Percentiles rank a stretch among this genome's conserved stretches.
Evolutionary conservation across 2,113 vertebrate species (phyloP).

Genomic region (Menura novaehollandiae): DNA sequence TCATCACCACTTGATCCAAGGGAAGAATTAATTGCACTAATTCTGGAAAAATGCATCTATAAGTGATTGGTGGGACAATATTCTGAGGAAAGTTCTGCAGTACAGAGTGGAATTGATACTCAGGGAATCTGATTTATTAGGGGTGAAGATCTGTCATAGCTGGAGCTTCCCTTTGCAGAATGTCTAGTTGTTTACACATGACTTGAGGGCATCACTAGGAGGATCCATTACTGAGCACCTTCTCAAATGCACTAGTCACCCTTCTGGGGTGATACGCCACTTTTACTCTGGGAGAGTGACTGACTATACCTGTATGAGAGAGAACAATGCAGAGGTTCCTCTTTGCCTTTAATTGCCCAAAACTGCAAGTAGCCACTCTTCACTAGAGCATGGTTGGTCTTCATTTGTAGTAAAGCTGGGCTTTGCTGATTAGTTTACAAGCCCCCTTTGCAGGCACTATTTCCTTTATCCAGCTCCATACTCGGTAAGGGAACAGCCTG

Average conservation of each 20-base stretch:
- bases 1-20: background rate
- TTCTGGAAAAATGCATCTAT: background rate
- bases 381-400: background rate
- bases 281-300: background rate
- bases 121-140: background rate
- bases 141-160: background rate
- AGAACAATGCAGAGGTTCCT: background rate
- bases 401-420: background rate
- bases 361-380: background rate
- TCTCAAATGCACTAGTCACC: background rate
- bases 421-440: background rate
- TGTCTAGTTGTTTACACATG: rapidly evolving
- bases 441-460: background rate
- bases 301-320: rapidly evolving
- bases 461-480: background rate
- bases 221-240: background rate
- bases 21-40: background rate
- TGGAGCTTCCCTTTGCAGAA: background rate
- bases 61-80: background rate
- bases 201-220: background rate
- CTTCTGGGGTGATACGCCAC: background rate
- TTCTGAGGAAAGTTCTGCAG: background rate
- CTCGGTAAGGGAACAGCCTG: rapidly evolving
- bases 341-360: background rate
- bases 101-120: background rate